phyloP scores from a whole-genome alignment of 2,888 invertebrate genomes.

The Oeneis ivallda region DNA sequence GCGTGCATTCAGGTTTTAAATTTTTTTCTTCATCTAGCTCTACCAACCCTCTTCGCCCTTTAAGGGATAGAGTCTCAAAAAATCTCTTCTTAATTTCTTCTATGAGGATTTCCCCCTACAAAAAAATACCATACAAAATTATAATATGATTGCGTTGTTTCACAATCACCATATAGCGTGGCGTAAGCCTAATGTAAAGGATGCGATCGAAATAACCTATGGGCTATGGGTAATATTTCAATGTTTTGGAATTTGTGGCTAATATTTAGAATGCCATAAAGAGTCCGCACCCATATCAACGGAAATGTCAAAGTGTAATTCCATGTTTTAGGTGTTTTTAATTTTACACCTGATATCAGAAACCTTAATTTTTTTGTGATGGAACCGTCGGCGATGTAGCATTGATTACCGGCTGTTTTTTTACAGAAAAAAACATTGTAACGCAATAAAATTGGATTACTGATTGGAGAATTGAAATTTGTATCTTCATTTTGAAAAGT shows the following conservation, averaged over 20 bases:
- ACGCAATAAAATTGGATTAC: too few species aligned
- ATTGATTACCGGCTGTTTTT: too few species aligned
- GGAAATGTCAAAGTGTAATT: constrained; percentile 56
- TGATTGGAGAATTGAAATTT: too few species aligned
- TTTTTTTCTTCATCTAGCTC: too few species aligned
- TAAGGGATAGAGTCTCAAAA: too few species aligned
- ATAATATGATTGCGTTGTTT: neutral
- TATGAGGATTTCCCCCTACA: too few species aligned
- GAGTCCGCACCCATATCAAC: constrained; percentile 56
- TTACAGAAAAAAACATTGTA: too few species aligned
- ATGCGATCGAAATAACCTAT: constrained; percentile 14
- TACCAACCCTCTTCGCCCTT: too few species aligned
- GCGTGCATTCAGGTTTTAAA: too few species aligned
- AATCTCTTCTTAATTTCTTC: too few species aligned
- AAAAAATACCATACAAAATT: neutral
- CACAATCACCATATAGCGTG: neutral
- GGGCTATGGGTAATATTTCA: constrained; percentile 30
- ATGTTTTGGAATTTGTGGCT: constrained; percentile 32
- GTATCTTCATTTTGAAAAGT: too few species aligned
- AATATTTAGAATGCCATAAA: constrained; percentile 44
- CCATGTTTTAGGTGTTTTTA: constrained; percentile 48
- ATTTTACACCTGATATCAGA: constrained; percentile 39
- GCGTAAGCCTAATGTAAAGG: neutral
- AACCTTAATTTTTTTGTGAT: neutral
- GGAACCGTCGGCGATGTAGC: neutral